A percentile compares a stretch with the other conserved stretches of the same genome.
phyloP scores from a whole-genome alignment of 2,888 invertebrate genomes.

The Drosophila pegasa region DNA sequence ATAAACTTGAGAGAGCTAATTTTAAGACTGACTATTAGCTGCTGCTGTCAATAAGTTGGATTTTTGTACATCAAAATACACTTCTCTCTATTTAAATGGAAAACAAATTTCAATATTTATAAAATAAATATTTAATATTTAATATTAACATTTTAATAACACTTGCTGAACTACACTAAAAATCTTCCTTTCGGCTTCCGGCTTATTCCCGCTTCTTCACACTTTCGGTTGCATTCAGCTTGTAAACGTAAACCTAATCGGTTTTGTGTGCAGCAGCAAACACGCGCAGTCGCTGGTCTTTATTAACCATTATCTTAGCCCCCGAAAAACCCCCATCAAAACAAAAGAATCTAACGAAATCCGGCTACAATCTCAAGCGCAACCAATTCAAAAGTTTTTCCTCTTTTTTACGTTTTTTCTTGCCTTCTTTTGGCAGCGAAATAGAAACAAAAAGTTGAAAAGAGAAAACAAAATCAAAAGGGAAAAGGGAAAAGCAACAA shows the following conservation, averaged over 20 bases:
- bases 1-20: no score
- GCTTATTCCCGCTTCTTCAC: neutral
- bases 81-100: neutral
- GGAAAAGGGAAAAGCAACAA: constrained; percentile 56
- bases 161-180: neutral
- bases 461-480: constrained; percentile 36
- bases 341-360: constrained; percentile 37
- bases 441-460: constrained; percentile 31
- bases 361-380: constrained; percentile 55
- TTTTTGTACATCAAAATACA: neutral
- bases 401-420: neutral
- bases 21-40: no score
- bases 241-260: constrained; percentile 15
- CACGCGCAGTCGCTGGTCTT: constrained; percentile 12
- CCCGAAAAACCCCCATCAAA: constrained; percentile 2
- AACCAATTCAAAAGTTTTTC: constrained; percentile 66
- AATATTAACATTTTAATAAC: no score
- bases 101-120: no score
- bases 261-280: constrained; percentile 1
- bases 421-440: neutral
- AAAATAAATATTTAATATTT: neutral
- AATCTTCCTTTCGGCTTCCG: neutral
- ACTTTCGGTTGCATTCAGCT: neutral
- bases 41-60: no score
- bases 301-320: constrained; percentile 38